These are phyloP conservation scores for Euplagia quadripunctaria DNA, from an alignment of 2,888 invertebrate genomes.

Conservation along the genomic window DNA sequence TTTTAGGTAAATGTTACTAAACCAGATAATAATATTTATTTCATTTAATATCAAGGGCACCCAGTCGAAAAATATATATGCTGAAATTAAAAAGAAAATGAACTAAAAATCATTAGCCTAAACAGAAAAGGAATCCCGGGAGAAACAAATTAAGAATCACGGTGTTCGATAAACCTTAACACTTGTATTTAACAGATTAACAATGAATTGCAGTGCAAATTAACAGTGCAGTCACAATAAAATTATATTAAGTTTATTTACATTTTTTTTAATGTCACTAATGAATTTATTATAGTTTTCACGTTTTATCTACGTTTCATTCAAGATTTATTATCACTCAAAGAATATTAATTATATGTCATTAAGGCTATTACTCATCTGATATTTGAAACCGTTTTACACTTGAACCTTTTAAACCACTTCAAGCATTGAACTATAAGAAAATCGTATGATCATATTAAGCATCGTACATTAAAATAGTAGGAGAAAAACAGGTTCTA, in stretches of 20 bases:
- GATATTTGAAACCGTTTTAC: not conserved
- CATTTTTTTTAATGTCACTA: not conserved
- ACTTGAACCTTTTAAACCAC: not conserved
- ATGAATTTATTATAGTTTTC: not conserved
- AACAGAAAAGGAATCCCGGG: too few species aligned
- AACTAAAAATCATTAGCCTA: not conserved
- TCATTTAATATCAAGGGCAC: too few species aligned
- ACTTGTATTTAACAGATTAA: too few species aligned
- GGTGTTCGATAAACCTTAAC: too few species aligned
- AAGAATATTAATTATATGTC: not conserved
- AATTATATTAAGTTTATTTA: not conserved
- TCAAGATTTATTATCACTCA: not conserved
- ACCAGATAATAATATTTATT: too few species aligned
- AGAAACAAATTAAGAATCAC: too few species aligned
- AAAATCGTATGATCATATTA: not conserved
- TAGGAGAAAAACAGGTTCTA: conserved; percentile 20
- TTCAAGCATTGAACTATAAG: not conserved
- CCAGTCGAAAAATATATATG: not conserved
- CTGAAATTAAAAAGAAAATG: not conserved
- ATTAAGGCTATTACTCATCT: not conserved
- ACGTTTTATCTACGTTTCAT: not conserved
- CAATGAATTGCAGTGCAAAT: too few species aligned
- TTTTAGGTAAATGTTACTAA: too few species aligned
- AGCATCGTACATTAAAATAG: conserved; percentile 1
- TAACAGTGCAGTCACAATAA: too few species aligned